phyloP scores from a whole-genome alignment of 2,888 invertebrate genomes.

The Pyrrhosoma nymphula region DNA sequence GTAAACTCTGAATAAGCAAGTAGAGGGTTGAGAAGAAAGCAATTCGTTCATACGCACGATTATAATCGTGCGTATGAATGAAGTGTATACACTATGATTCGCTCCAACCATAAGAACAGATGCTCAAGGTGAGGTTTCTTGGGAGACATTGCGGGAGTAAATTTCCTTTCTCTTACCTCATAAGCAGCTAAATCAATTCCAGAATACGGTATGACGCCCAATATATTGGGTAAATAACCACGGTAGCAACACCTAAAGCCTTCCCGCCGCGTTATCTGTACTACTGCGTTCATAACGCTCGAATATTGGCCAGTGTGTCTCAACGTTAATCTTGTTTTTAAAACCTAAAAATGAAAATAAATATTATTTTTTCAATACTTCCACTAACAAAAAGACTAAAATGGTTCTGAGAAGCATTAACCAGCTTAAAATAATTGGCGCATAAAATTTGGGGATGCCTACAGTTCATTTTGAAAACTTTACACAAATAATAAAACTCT shows the following conservation, averaged over 20 bases:
- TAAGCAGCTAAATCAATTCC: constrained; percentile 99
- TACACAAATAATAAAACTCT: constrained; percentile 70
- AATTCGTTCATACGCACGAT: too few species aligned
- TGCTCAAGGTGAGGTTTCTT: too few species aligned
- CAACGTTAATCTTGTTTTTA: constrained; percentile 97
- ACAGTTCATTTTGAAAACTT: too few species aligned
- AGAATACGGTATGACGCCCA: constrained; percentile 98
- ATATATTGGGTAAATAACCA: constrained; percentile 98
- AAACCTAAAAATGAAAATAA: constrained; percentile 81
- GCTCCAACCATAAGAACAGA: too few species aligned
- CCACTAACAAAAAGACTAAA: background rate
- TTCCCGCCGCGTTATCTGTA: constrained; percentile 91
- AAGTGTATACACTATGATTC: too few species aligned
- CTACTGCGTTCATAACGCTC: constrained; percentile 93
- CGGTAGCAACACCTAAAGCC: constrained; percentile 94
- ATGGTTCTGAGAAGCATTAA: background rate
- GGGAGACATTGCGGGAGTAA: too few species aligned
- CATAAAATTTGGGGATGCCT: background rate
- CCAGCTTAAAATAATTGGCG: background rate
- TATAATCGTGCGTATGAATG: too few species aligned
- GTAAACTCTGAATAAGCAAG: too few species aligned
- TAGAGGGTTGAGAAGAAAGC: too few species aligned
- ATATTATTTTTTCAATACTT: too few species aligned
- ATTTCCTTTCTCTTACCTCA: constrained; percentile 81
- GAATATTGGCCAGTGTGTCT: constrained; percentile 96